Percentiles rank a stretch among this genome's conserved stretches.
Evolutionary conservation across 2,888 invertebrate species (phyloP).

Genomic region (Harpalus rubripes): DNA sequence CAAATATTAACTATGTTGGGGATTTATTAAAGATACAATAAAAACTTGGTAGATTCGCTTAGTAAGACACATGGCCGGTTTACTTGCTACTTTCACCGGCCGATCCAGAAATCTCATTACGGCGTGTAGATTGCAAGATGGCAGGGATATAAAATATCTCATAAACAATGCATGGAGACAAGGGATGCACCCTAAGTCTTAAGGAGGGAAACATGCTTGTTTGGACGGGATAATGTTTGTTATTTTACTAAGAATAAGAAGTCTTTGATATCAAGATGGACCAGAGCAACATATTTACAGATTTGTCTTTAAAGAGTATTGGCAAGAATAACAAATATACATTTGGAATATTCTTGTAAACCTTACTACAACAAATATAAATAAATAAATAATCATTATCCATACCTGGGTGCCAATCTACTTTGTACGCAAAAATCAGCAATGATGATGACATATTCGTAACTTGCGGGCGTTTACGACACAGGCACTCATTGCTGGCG

Average conservation of each 20-base stretch:
- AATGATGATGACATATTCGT: no score
- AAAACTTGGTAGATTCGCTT: slow-evolving; percentile 29
- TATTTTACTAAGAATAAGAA: slow-evolving; percentile 6
- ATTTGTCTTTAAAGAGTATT: no score
- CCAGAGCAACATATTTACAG: no score
- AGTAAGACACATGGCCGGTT: slow-evolving; percentile 35
- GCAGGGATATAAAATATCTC: slow-evolving; percentile 65
- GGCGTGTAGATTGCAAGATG: slow-evolving; percentile 44
- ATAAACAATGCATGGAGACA: slow-evolving; percentile 61
- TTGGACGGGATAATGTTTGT: slow-evolving; percentile 37
- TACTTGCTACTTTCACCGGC: slow-evolving; percentile 42
- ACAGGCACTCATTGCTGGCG: no score
- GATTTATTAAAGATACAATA: slow-evolving; percentile 62
- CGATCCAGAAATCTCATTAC: slow-evolving; percentile 62
- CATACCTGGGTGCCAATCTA: no score
- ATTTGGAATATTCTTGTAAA: no score
- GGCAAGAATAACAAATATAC: no score
- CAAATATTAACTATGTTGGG: slow-evolving; percentile 35
- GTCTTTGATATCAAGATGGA: neutral
- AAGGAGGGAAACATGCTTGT: slow-evolving; percentile 24
- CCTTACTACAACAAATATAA: no score
- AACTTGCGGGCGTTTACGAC: no score
- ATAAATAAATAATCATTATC: no score
- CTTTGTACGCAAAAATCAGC: no score
- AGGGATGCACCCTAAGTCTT: slow-evolving; percentile 30